Evolutionary conservation across 2,113 vertebrate genomes (phyloP).

Genomic region (Oxyruncus cristatus): DNA sequence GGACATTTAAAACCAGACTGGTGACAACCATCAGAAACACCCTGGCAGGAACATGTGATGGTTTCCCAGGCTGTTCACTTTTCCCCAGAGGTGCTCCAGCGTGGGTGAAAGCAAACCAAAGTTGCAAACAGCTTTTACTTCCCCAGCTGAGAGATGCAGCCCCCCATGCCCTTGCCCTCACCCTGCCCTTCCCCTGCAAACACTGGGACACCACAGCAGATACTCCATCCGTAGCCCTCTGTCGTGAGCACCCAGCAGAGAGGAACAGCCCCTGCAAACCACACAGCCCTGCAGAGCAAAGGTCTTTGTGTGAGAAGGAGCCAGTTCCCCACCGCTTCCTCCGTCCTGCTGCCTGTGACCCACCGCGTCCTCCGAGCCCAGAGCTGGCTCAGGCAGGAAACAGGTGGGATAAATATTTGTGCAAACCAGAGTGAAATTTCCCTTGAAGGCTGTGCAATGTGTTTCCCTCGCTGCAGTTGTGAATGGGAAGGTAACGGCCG

Average conservation of each 20-base stretch:
- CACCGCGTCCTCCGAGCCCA: slow-evolving; percentile 26
- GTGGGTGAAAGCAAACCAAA: background rate
- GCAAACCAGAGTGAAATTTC: slow-evolving; percentile 33
- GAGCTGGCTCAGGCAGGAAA: slow-evolving; percentile 49
- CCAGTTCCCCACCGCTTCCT: background rate
- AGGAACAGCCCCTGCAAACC: background rate
- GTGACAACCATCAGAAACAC: background rate
- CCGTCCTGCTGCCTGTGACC: slow-evolving; percentile 22
- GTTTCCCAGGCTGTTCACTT: fast-evolving
- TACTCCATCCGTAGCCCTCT: background rate
- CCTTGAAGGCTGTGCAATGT: slow-evolving; percentile 50
- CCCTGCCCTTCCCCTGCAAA: background rate
- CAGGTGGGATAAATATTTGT: slow-evolving; percentile 69
- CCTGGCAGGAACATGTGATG: background rate
- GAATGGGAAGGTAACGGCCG: background rate
- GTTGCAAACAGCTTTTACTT: background rate
- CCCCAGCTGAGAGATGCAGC: background rate
- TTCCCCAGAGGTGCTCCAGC: background rate
- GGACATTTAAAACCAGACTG: background rate
- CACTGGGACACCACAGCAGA: background rate
- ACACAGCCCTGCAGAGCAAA: background rate
- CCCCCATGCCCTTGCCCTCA: fast-evolving
- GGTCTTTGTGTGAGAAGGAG: background rate
- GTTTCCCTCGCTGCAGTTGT: slow-evolving; percentile 25
- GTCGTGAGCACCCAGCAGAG: background rate